These are phyloP conservation scores for Mylabris sibirica DNA, from an alignment of 2,888 invertebrate genomes.

Conservation along the genomic window DNA sequence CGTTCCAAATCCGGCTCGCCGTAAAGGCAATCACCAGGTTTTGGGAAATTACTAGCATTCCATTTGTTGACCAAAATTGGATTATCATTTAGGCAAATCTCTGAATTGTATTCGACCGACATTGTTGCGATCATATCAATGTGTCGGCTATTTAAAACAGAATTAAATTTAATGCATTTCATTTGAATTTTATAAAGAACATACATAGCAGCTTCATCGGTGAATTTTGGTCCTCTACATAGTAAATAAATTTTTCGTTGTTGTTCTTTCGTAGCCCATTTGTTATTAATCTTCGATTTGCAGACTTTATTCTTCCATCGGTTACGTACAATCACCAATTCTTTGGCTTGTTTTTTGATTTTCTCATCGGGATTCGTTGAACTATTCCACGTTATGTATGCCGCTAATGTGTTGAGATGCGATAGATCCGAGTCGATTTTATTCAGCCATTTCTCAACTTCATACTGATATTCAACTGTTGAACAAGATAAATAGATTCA, in stretches of 20 bases:
- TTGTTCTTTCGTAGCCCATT: conserved; percentile 52
- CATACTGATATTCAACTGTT: conserved; percentile 46
- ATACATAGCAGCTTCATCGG: conserved; percentile 66
- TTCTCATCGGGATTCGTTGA: conserved; percentile 43
- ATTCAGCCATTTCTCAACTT: conserved; percentile 49
- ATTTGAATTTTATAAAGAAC: conserved; percentile 27
- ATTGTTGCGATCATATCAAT: conserved; percentile 53
- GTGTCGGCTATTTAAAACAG: neutral
- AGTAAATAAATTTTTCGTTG: conserved; percentile 67
- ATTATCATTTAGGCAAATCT: conserved; percentile 64
- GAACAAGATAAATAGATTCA: conserved; percentile 4
- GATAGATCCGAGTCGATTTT: conserved; percentile 45
- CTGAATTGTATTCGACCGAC: conserved; percentile 67
- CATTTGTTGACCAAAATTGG: conserved; percentile 19
- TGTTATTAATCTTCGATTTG: conserved; percentile 38
- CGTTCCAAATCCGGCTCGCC: conserved; percentile 71
- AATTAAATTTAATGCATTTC: neutral
- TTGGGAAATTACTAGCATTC: conserved; percentile 41
- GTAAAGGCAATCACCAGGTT: conserved; percentile 62
- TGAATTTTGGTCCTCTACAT: conserved; percentile 71
- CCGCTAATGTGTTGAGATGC: conserved; percentile 49
- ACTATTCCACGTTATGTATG: conserved; percentile 51
- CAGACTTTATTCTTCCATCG: conserved; percentile 58
- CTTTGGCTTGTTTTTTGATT: conserved; percentile 40
- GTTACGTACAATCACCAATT: conserved; percentile 48